Conservation (phyloP, 1,140 invertebrate genomes). For the Dryas iulia region DNA sequence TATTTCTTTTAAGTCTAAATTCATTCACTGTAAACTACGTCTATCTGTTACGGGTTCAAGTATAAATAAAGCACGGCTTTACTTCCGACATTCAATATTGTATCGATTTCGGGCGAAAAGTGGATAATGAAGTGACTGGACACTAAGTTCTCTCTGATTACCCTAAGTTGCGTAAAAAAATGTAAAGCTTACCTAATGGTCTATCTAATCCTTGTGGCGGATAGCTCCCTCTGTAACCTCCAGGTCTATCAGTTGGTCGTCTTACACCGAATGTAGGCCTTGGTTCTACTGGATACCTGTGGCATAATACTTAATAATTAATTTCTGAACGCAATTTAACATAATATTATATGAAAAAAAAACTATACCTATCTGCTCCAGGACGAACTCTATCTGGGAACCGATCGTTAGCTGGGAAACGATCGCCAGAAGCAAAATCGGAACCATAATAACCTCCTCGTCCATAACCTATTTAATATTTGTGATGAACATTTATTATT, state of each 20-base stretch:
- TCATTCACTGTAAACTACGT: too few species aligned
- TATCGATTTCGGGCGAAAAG: too few species aligned
- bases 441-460: slow-evolving; percentile 68
- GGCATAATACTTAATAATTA: too few species aligned
- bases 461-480: slow-evolving; percentile 54
- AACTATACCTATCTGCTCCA: slow-evolving; percentile 56
- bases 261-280: slow-evolving; percentile 61
- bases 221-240: slow-evolving; percentile 64
- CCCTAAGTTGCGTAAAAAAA: too few species aligned
- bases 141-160: too few species aligned
- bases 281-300: slow-evolving; percentile 68
- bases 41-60: too few species aligned
- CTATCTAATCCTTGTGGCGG: slow-evolving; percentile 58
- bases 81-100: too few species aligned
- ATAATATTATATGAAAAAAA: not conserved
- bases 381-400: slow-evolving; percentile 65
- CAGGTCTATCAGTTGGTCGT: slow-evolving; percentile 62
- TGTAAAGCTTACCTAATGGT: slow-evolving; percentile 54
- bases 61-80: too few species aligned
- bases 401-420: slow-evolving; percentile 47
- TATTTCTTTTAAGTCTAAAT: too few species aligned
- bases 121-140: too few species aligned
- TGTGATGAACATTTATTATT: not conserved
- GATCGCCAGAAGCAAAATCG: slow-evolving; percentile 55
- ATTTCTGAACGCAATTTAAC: not conserved